Evolutionary conservation across 1,140 invertebrate genomes (phyloP).

Genomic region (Drosophila nebulosa): DNA sequence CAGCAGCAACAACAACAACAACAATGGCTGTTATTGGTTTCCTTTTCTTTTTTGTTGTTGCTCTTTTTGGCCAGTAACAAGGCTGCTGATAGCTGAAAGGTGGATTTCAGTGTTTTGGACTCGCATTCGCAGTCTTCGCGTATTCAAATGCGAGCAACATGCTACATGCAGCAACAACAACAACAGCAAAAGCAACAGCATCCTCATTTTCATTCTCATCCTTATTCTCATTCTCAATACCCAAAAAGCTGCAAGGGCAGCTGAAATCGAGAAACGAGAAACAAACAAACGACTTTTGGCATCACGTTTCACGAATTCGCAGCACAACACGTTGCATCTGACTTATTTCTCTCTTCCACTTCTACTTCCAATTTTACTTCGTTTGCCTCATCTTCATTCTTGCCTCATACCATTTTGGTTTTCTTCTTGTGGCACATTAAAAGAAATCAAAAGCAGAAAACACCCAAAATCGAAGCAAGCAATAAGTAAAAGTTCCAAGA

Average conservation of each 20-base stretch:
- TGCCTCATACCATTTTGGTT: neutral
- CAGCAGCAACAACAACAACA: constrained; percentile 26
- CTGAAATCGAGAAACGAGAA: constrained; percentile 6
- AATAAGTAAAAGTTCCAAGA: constrained; percentile 53
- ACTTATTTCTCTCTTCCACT: constrained; percentile 4
- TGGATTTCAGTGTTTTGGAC: constrained; percentile 15
- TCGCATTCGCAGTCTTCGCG: neutral
- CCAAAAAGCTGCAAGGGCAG: constrained; percentile 48
- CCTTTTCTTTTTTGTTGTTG: neutral
- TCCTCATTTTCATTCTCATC: constrained; percentile 46
- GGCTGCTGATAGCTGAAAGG: constrained; percentile 52
- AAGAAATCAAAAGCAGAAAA: constrained; percentile 68
- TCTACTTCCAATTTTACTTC: neutral
- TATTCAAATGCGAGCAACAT: constrained; percentile 75
- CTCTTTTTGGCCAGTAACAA: constrained; percentile 49
- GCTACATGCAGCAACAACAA: constrained; percentile 19
- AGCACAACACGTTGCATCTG: constrained; percentile 68
- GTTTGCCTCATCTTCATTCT: neutral
- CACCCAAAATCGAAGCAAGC: constrained; percentile 40
- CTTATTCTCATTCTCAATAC: constrained; percentile 34
- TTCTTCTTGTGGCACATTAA: constrained; percentile 65
- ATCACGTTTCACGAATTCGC: constrained; percentile 80
- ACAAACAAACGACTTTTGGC: constrained; percentile 69
- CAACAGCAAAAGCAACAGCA: constrained; percentile 51
- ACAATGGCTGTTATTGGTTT: constrained; percentile 56